Evolutionary conservation across 2,113 vertebrate genomes (phyloP), one percentile per base, ranked within the genome.

Genomic region (Barnardius zonarius): DNA sequence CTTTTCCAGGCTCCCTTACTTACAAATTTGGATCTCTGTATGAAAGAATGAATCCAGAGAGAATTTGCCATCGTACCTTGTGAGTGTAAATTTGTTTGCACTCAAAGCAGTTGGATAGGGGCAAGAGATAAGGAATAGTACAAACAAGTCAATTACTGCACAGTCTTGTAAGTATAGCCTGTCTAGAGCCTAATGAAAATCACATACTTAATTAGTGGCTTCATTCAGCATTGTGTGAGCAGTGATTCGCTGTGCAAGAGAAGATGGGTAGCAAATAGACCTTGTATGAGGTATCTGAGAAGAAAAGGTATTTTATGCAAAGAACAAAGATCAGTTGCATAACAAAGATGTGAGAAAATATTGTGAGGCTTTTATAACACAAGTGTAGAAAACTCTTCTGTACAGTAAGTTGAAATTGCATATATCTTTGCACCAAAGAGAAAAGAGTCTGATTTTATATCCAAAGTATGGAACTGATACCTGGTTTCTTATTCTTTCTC

Each of bases 131-230:
- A 77, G 52, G 43, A 86, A 61, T 59, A 90, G 63, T 81, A 94
- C 70, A 92, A 95, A 92, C 92, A 94, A 94, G 66, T 61, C 51
- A 95, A 94, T 96, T 90, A 68, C 69, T 52, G 44, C 91, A 81
- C 52, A 15, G 23, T 49, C 76, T 82, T 48, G 39, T 95, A 96
- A 95, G 95, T 95, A 93, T 75, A 95, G 73, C 76, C 69, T 95
- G 96, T 92, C 93, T 92, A 66, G 79, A 92, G 82, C 17, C 77
- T 91, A 85, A 93, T 89, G 89, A 93, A 94, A 92, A 75, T 72
- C 78, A 86, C 69, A 51, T 68, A 37, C 94, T 95, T 96, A 96
- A 97, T 97, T 97, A 97, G 80, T 64, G 55, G 92, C 73, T 96
- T 97, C 84, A 87, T 97, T 96, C 94, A 96, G 70, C 73, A 63